These are phyloP conservation scores for Chloebia gouldiae DNA, from an alignment of 2,113 vertebrate species.

Conservation along the genomic window DNA sequence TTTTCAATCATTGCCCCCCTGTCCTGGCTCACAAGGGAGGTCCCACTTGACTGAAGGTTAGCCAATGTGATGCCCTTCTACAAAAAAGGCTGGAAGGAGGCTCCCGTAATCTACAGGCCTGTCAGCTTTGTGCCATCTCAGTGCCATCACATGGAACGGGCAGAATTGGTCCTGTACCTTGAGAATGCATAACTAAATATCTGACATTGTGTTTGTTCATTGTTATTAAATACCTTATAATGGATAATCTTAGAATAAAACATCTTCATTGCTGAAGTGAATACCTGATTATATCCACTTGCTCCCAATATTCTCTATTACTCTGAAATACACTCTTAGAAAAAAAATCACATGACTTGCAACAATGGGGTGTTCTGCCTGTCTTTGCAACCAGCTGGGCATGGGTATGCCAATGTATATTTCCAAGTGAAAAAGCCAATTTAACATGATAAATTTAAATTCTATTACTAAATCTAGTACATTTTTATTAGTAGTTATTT, in stretches of 20 bases:
- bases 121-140: background rate
- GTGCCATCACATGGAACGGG: background rate
- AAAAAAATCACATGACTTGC: background rate
- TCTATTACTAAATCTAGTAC: background rate
- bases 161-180: background rate
- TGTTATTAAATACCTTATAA: background rate
- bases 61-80: background rate
- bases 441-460: background rate
- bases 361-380: background rate
- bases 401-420: background rate
- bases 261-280: background rate
- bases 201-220: background rate
- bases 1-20: background rate
- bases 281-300: background rate
- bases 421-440: background rate
- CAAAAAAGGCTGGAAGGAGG: background rate
- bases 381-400: background rate
- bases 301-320: background rate
- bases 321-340: background rate
- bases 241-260: background rate
- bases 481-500: conserved; percentile 8
- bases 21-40: background rate
- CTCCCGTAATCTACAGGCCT: background rate
- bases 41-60: background rate
- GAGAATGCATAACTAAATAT: background rate